Evolutionary conservation across 2,113 vertebrate genomes (phyloP).

Genomic region (Odontesthes bonariensis): DNA sequence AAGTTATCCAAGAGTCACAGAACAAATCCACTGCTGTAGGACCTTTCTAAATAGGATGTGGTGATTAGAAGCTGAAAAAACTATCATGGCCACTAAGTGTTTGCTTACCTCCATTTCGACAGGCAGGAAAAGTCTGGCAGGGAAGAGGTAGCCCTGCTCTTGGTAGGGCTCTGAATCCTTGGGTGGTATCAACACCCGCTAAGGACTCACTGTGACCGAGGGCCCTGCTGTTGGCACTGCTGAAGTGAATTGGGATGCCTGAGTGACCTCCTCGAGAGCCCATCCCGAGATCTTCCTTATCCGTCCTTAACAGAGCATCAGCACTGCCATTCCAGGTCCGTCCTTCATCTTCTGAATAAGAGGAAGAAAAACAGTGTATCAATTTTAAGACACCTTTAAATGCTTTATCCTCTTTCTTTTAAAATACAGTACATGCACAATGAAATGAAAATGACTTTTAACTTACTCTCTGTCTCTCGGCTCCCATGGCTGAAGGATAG

Average conservation of each 20-base stretch:
- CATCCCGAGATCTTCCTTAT: conserved; percentile 83
- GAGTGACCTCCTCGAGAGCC: conserved; percentile 77
- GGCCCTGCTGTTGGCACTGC: conserved; percentile 77
- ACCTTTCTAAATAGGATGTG: conserved; percentile 1
- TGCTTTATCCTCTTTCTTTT: background rate
- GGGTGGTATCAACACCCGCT: conserved; percentile 77
- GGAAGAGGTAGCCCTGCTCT: conserved; percentile 87
- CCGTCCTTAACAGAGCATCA: conserved; percentile 80
- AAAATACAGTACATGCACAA: background rate
- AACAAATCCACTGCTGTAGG: background rate
- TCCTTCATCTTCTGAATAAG: conserved; percentile 82
- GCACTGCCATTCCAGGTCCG: conserved; percentile 86
- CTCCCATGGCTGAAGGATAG: conserved; percentile 87
- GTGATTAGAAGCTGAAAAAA: conserved; percentile 10
- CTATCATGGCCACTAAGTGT: background rate
- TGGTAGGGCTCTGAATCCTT: conserved; percentile 84
- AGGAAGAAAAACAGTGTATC: conserved; percentile 14
- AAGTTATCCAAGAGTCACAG: background rate
- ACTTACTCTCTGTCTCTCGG: conserved; percentile 89
- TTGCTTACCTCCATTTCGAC: conserved; percentile 89
- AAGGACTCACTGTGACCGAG: conserved; percentile 81
- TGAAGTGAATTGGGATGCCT: conserved; percentile 86
- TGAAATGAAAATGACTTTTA: conserved; percentile 23
- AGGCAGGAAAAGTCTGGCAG: conserved; percentile 92
- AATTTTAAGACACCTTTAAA: conserved; percentile 1